Conservation (phyloP, 2,797 vertebrate species). For the Atherinosoma microstoma region DNA sequence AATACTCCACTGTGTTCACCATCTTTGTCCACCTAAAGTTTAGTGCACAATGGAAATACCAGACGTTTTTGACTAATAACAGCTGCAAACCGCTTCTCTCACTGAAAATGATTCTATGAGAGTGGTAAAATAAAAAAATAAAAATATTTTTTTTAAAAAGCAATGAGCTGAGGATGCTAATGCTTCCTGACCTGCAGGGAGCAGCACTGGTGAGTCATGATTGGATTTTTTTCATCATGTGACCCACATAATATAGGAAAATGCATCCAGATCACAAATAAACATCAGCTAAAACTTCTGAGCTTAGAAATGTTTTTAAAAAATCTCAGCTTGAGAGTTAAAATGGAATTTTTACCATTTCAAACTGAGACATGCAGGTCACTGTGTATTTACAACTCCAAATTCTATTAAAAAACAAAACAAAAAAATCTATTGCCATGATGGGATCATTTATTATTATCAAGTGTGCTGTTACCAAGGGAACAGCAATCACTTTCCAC, state of each 20-base stretch:
- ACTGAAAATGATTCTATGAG: neutral
- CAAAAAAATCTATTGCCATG: conserved; percentile 70
- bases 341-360: conserved; percentile 52
- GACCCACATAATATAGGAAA: no score
- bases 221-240: neutral
- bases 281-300: neutral
- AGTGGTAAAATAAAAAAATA: neutral
- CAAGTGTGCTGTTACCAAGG: conserved; percentile 71
- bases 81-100: neutral
- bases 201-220: neutral
- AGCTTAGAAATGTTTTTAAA: conserved; percentile 7
- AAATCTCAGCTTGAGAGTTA: conserved; percentile 23
- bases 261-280: neutral
- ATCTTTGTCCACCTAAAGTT: neutral
- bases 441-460: conserved; percentile 78
- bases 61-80: neutral
- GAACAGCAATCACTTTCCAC: conserved; percentile 71
- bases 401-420: conserved; percentile 50
- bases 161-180: conserved; percentile 4
- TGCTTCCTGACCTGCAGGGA: neutral
- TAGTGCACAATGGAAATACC: neutral
- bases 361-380: conserved; percentile 62
- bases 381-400: conserved; percentile 63
- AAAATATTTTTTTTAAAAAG: accelerated
- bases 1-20: neutral